Evolutionary conservation across 2,797 vertebrate species (phyloP).

Genomic region (Dicrostonyx torquatus): DNA sequence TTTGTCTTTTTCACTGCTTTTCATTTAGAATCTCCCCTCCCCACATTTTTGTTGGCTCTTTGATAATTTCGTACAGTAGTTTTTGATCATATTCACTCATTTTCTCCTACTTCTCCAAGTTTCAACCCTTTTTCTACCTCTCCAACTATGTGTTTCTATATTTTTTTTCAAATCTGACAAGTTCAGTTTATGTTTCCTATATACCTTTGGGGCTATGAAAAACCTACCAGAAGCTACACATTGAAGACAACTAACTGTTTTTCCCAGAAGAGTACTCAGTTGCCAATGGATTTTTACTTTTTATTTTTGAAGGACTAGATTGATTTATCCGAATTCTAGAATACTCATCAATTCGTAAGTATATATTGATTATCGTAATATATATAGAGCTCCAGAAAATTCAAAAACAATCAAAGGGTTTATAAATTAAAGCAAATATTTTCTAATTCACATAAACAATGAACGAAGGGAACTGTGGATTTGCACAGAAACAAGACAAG

Average conservation of each 20-base stretch:
- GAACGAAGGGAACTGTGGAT: neutral
- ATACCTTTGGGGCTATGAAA: neutral
- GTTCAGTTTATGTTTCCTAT: neutral
- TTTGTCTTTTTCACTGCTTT: neutral
- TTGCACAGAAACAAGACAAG: neutral
- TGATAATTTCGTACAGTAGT: neutral
- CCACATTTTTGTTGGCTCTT: neutral
- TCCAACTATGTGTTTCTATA: neutral
- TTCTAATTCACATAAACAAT: neutral
- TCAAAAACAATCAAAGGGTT: neutral
- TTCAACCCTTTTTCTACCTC: too few species aligned
- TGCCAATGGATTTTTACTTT: neutral
- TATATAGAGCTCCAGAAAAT: neutral
- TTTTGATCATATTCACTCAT: neutral
- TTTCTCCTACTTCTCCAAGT: neutral
- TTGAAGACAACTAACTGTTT: neutral
- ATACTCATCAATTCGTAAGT: neutral
- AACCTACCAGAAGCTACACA: neutral
- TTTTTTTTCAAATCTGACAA: too few species aligned
- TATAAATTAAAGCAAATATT: neutral
- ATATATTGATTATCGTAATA: neutral
- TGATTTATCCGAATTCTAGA: constrained; percentile 20
- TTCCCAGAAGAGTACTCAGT: too few species aligned
- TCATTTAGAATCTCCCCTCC: neutral
- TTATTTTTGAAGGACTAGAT: neutral